A percentile compares a stretch with the other conserved stretches of the same genome.
phyloP scores from a whole-genome alignment of 2,113 vertebrate species.

The Indicator indicator region DNA sequence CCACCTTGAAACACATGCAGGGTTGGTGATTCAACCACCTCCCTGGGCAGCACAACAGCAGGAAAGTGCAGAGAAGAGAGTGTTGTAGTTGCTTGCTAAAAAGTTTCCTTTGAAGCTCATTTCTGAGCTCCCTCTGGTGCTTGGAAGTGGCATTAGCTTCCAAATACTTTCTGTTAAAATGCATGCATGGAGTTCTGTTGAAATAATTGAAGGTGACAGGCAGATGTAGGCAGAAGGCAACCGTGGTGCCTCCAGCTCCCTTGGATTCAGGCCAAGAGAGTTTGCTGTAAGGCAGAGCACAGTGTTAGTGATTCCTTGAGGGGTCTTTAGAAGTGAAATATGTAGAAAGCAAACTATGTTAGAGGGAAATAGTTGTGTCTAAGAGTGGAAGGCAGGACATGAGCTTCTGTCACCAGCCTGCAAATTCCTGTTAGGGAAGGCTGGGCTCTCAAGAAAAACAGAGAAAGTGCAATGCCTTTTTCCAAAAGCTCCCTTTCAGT shows the following conservation, averaged over 20 bases:
- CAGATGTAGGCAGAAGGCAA: not conserved
- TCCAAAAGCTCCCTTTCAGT: not conserved
- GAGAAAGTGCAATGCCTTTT: not conserved
- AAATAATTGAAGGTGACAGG: not conserved
- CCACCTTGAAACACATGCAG: too few species aligned
- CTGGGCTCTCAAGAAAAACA: not conserved
- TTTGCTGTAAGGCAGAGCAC: not conserved
- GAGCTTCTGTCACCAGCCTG: not conserved
- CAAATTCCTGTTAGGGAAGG: not conserved
- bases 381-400: not conserved
- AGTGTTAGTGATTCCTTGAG: not conserved
- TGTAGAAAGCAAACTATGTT: not conserved
- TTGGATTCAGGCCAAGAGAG: not conserved
- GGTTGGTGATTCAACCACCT: too few species aligned
- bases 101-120: not conserved
- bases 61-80: too few species aligned
- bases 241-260: not conserved
- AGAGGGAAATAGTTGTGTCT: not conserved
- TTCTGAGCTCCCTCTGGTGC: constrained; percentile 61
- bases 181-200: not conserved
- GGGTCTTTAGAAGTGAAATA: not conserved
- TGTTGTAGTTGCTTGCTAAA: not conserved
- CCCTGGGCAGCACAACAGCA: too few species aligned
- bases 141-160: not conserved
- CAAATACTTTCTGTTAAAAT: not conserved